Evolutionary conservation across 92 coral and sea anemone genomes (phyloP), one percentile per base, ranked within the genome.

Genomic region (Epizoanthus scotinus): DNA sequence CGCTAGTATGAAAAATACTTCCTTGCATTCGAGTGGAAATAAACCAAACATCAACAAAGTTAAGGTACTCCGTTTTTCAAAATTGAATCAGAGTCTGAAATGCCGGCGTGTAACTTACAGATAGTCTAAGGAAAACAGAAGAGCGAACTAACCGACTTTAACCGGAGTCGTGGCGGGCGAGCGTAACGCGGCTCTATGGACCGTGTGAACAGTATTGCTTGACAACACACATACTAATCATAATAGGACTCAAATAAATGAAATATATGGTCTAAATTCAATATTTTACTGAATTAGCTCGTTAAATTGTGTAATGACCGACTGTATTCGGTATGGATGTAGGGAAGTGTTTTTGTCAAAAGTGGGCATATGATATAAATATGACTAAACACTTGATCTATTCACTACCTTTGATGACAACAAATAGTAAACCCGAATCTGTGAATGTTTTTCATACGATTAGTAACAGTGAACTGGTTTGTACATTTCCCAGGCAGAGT

Each of bases 41-140:
- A 54, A 73, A 26, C 27, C 8, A 56, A n/a, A 54, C 22, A 6
- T 27, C n/a, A 29, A 25, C 21, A 29, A 29, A 64, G n/a, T 29
- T 20, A 5, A 52, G 19, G 52, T 31, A 7, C 13, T 5, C 44
- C 18, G 27, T 71, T 0, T 3, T 20, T 8, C 2, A 71, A 22
- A 71, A 27, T 66, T 19, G 20, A n/a, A 25, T 28, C 42, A 6
- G 25, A 10, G 8, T 50, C 18, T 18, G 0, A 3, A 28, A 53
- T 21, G 28, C 29, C 53, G 65, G 65, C 28, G 79, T 73, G 79
- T 65, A 73, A 73, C 79, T 73, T 73, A 73, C 79, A 73, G 79
- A n/a, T 34, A 55, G 49, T 73, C 64, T 73, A 73, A 73, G 29
- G 79, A 56, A 31, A 28, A 28, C n/a, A 54, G 55, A 55, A 29